These are phyloP conservation scores for Dioctria linearis DNA, from an alignment of 2,888 invertebrate species.

Conservation along the genomic window DNA sequence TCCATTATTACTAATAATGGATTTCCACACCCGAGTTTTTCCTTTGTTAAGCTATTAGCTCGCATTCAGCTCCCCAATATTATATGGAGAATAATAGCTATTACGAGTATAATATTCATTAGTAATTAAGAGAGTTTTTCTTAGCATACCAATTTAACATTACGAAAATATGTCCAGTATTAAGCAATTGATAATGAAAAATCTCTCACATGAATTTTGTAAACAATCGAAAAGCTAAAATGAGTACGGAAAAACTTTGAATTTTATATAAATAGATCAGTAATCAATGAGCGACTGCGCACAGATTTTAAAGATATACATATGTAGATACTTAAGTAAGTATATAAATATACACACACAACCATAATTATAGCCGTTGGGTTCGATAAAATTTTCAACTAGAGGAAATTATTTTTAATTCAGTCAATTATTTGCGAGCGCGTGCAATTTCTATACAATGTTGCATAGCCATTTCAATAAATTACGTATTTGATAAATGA, in stretches of 20 bases:
- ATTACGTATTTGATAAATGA: neutral
- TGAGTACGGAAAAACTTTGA: conserved; percentile 39
- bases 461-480: neutral
- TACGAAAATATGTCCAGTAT: neutral
- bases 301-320: neutral
- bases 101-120: too few relatives aligned
- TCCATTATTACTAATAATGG: too few relatives aligned
- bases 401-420: neutral
- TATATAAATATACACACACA: neutral
- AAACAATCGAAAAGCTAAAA: conserved; percentile 43
- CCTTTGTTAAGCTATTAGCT: too few relatives aligned
- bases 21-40: too few relatives aligned
- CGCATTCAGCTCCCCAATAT: too few relatives aligned
- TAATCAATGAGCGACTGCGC: conserved; percentile 13
- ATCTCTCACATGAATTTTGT: conserved; percentile 3
- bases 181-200: neutral
- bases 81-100: too few relatives aligned
- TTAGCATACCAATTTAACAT: too few relatives aligned
- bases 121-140: too few relatives aligned
- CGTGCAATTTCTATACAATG: neutral
- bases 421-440: neutral
- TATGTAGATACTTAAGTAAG: conserved; percentile 15
- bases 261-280: conserved; percentile 39
- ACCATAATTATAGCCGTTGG: neutral
- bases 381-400: too few relatives aligned